Conservation (phyloP, 2,113 vertebrate genomes). For the Meles meles region DNA sequence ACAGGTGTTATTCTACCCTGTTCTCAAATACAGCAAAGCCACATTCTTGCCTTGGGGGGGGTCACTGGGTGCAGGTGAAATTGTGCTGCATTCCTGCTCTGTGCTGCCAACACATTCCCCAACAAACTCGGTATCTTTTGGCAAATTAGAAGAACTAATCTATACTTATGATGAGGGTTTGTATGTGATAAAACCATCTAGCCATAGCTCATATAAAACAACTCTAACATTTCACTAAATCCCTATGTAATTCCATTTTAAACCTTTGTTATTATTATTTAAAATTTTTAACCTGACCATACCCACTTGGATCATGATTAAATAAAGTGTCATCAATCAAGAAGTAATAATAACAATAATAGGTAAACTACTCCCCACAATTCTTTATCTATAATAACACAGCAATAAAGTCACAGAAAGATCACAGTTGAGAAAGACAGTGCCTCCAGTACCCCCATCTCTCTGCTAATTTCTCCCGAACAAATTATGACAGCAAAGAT, state of each 20-base stretch:
- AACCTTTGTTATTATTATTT: not conserved
- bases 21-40: not conserved
- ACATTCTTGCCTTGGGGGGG: not conserved
- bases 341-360: not conserved
- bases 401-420: not conserved
- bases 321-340: not conserved
- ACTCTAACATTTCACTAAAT: not conserved
- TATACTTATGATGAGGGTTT: not conserved
- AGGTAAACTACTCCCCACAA: not conserved
- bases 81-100: not conserved
- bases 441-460: not conserved
- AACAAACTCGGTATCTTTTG: not conserved
- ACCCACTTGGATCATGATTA: not conserved
- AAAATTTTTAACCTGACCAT: not conserved
- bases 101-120: not conserved
- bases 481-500: not conserved
- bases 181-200: not conserved
- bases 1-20: not conserved
- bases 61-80: not conserved
- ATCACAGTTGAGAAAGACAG: not conserved
- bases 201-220: not conserved
- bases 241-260: not conserved
- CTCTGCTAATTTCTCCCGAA: not conserved
- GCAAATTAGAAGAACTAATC: not conserved
- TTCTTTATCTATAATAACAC: not conserved